Conservation (phyloP, 2,888 invertebrate species). For the Morpho deidamia region DNA sequence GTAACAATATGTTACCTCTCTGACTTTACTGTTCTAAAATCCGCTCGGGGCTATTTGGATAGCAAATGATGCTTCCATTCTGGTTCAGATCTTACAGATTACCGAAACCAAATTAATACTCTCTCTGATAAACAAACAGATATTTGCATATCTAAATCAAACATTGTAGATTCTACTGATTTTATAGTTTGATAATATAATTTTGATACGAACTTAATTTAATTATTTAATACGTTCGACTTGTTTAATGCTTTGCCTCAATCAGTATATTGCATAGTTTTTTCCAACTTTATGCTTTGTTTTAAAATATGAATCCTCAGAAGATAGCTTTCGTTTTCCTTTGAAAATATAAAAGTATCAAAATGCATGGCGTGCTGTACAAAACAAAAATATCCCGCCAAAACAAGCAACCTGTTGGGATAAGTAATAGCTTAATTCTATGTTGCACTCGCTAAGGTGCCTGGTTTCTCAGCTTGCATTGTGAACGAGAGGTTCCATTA, state of each 20-base stretch:
- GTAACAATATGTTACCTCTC: neutral
- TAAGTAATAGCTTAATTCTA: slow-evolving; percentile 78
- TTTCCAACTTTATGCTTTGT: neutral
- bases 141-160: slow-evolving; percentile 60
- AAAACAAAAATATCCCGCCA: slow-evolving; percentile 36
- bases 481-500: slow-evolving; percentile 41
- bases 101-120: slow-evolving; percentile 61
- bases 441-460: slow-evolving; percentile 58
- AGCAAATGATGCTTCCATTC: slow-evolving; percentile 68
- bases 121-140: slow-evolving; percentile 68
- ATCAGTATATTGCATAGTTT: neutral
- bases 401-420: slow-evolving; percentile 55
- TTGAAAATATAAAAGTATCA: slow-evolving; percentile 17
- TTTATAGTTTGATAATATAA: slow-evolving; percentile 14
- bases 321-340: too few species aligned
- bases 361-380: slow-evolving; percentile 9
- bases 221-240: too few species aligned
- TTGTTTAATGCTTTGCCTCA: too few species aligned
- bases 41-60: slow-evolving; percentile 63
- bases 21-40: slow-evolving; percentile 7
- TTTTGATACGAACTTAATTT: slow-evolving; percentile 42
- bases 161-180: slow-evolving; percentile 42
- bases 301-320: neutral
- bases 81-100: slow-evolving; percentile 53
- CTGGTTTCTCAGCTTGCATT: slow-evolving; percentile 62